Percentiles rank a stretch among this genome's conserved stretches.
Evolutionary conservation across 2,113 vertebrate genomes (phyloP).

Genomic region (Thamnaconus septentrionalis): DNA sequence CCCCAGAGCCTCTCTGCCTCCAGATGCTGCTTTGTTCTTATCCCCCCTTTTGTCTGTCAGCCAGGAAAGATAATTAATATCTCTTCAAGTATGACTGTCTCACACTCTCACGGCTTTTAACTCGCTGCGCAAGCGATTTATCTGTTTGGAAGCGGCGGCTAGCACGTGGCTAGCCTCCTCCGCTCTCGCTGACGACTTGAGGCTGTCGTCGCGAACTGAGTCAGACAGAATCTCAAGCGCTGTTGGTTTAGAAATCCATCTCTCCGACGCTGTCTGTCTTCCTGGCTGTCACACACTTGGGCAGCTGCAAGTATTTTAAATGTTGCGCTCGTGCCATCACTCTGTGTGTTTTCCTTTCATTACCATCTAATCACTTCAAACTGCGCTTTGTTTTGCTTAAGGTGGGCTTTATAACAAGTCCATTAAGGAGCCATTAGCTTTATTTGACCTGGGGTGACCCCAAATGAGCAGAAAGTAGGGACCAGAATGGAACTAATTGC

Average conservation of each 20-base stretch:
- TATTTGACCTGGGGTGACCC: slow-evolving; percentile 1
- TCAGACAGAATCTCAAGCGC: not conserved
- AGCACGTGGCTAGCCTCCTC: slow-evolving; percentile 5
- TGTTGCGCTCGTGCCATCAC: slow-evolving; percentile 16
- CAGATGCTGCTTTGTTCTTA: slow-evolving; percentile 25
- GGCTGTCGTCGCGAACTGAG: too few relatives aligned
- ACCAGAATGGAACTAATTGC: not conserved
- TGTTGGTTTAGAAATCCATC: slow-evolving; percentile 39
- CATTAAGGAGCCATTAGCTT: slow-evolving; percentile 11
- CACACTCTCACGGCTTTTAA: not conserved
- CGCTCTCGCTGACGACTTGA: not conserved
- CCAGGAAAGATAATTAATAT: slow-evolving; percentile 19
- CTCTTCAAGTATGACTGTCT: slow-evolving; percentile 10
- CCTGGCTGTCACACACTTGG: slow-evolving; percentile 27
- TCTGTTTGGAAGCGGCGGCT: slow-evolving; percentile 40
- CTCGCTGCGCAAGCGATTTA: slow-evolving; percentile 1
- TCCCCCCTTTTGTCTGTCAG: not conserved
- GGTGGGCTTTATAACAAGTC: slow-evolving; percentile 16
- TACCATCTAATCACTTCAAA: slow-evolving; percentile 41
- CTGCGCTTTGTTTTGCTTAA: slow-evolving; percentile 17
- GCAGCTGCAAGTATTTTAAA: slow-evolving; percentile 55
- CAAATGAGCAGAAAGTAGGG: not conserved
- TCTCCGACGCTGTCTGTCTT: slow-evolving; percentile 28
- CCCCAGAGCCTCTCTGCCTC: slow-evolving; percentile 26
- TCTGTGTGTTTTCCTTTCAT: slow-evolving; percentile 50